Evolutionary conservation across 1,140 invertebrate genomes (phyloP).

Genomic region (Hypothenemus hampei): DNA sequence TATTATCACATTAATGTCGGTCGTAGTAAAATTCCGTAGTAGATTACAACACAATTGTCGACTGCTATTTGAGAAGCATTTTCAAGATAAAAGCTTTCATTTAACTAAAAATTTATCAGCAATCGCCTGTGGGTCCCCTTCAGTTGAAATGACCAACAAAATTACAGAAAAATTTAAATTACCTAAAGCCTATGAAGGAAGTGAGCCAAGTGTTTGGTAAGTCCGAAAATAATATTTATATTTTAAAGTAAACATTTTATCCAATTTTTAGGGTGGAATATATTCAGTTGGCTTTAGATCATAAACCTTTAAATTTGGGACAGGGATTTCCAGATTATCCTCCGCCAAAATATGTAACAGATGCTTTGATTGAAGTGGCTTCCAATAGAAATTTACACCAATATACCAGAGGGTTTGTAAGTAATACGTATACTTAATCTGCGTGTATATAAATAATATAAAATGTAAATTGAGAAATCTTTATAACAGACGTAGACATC

Average conservation of each 20-base stretch:
- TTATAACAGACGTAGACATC: no score
- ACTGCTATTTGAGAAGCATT: no score
- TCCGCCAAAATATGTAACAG: constrained; percentile 76
- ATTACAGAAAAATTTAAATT: constrained; percentile 33
- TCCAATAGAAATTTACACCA: constrained; percentile 78
- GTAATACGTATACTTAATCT: no score
- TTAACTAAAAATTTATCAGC: no score
- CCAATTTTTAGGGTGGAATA: constrained; percentile 83
- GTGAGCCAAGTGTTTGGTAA: constrained; percentile 38
- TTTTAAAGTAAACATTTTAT: neutral
- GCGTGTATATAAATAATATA: no score
- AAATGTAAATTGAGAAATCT: no score
- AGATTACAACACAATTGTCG: no score
- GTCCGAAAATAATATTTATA: constrained; percentile 4
- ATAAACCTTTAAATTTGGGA: constrained; percentile 92
- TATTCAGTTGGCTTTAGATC: constrained; percentile 76
- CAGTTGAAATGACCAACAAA: no score
- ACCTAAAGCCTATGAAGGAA: constrained; percentile 34
- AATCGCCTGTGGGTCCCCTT: no score
- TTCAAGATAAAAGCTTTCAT: no score
- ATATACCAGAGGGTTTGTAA: constrained; percentile 83
- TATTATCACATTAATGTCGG: no score
- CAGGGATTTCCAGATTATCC: constrained; percentile 97
- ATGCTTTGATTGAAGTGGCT: constrained; percentile 67
- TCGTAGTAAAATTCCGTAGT: no score